A percentile compares a stretch with the other conserved stretches of the same genome.
These are phyloP conservation scores for Syrista parreyssii DNA, from an alignment of 2,888 invertebrate species.

Conservation along the genomic window DNA sequence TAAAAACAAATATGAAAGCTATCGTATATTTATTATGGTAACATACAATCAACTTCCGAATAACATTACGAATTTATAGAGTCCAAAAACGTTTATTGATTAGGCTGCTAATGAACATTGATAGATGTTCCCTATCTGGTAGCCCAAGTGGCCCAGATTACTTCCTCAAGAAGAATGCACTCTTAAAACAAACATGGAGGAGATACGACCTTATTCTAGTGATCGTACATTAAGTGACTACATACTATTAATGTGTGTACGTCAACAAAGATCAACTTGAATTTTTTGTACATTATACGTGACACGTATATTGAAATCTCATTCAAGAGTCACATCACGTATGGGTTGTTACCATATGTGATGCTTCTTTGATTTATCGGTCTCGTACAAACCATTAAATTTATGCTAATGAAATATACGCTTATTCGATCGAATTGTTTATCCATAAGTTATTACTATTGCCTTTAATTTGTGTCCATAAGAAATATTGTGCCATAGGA, in stretches of 20 bases:
- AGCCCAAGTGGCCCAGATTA: not conserved
- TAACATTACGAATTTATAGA: not conserved
- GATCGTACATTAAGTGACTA: not conserved
- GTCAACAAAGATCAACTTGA: not conserved
- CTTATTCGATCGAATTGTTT: not conserved
- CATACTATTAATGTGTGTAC: not conserved
- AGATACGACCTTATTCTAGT: not conserved
- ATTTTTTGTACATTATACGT: not conserved
- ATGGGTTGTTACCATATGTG: not conserved
- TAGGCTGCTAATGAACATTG: not conserved
- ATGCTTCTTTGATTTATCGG: not conserved
- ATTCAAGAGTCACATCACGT: not conserved
- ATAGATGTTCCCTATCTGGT: not conserved
- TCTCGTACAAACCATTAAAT: not conserved
- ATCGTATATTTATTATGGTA: not conserved
- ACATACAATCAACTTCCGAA: not conserved
- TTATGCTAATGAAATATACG: not conserved
- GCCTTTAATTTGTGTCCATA: not conserved
- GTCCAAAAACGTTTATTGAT: not conserved
- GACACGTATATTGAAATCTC: not conserved
- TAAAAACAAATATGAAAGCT: not conserved
- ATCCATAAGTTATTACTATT: not conserved
- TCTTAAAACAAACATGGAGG: not conserved
- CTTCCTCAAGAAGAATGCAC: not conserved
- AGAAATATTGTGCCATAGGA: too few relatives aligned